Percentiles rank a stretch among this genome's conserved stretches.
Evolutionary conservation across 2,888 invertebrate species (phyloP).

Genomic region (Protodeltote pygarga): DNA sequence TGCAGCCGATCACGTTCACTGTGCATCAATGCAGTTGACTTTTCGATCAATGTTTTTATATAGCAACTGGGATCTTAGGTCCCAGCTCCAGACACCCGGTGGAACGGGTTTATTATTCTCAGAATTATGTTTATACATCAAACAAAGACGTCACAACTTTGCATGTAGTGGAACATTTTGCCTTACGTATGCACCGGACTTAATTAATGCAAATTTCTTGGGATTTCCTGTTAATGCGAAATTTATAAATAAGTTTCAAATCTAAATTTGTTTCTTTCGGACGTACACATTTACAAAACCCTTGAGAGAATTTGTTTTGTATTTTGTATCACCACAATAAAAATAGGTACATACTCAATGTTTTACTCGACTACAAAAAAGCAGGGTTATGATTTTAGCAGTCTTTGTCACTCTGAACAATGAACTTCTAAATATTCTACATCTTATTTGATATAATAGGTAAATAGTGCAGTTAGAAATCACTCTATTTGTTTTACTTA

Average conservation of each 20-base stretch:
- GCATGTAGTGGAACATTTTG: conserved; percentile 17
- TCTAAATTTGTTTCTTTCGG: neutral
- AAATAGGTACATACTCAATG: too few relatives aligned
- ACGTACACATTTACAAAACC: too few relatives aligned
- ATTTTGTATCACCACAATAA: too few relatives aligned
- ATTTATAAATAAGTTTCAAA: neutral
- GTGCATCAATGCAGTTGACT: conserved; percentile 26
- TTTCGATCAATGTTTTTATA: conserved; percentile 34
- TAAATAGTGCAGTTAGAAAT: too few relatives aligned
- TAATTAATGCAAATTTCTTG: conserved; percentile 5
- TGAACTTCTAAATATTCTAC: too few relatives aligned
- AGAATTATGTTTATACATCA: conserved; percentile 22
- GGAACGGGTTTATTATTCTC: conserved; percentile 45
- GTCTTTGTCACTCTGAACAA: too few relatives aligned
- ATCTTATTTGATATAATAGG: too few relatives aligned
- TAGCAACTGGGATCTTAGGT: conserved; percentile 38
- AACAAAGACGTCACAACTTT: conserved; percentile 21
- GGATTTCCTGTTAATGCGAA: conserved; percentile 3
- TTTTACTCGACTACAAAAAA: too few relatives aligned
- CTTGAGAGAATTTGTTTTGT: too few relatives aligned
- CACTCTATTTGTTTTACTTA: too few relatives aligned
- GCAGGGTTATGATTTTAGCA: too few relatives aligned
- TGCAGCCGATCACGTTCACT: conserved; percentile 15
- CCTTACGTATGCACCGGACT: neutral
- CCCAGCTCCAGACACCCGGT: conserved; percentile 4